Evolutionary conservation across 2,113 vertebrate genomes (phyloP).

Genomic region (Mugil cephalus): DNA sequence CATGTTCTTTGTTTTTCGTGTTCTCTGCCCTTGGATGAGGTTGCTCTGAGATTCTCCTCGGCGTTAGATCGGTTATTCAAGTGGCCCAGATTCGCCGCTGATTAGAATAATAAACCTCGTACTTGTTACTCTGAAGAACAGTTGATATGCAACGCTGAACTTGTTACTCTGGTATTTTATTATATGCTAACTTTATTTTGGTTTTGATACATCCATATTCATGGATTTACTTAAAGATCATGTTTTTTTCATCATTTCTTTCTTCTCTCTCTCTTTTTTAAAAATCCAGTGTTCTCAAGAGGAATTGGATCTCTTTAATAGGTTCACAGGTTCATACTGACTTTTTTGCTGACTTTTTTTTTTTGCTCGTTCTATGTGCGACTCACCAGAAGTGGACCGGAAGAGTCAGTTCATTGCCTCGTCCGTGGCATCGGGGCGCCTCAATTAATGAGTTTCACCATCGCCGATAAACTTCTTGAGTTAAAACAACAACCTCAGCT

Average conservation of each 20-base stretch:
- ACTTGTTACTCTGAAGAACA: background rate
- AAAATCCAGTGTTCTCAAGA: too few species aligned
- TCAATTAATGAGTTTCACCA: conserved; percentile 43
- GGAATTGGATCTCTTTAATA: too few species aligned
- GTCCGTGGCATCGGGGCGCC: conserved; percentile 32
- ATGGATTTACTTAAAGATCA: too few species aligned
- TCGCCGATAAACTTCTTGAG: conserved; percentile 28
- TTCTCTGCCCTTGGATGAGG: background rate
- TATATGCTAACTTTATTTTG: background rate
- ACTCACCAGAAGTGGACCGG: conserved; percentile 36
- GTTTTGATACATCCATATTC: background rate
- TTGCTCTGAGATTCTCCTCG: conserved; percentile 7
- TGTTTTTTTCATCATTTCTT: too few species aligned
- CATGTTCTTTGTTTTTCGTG: conserved; percentile 8
- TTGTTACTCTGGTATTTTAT: too few species aligned
- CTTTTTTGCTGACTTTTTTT: conserved; percentile 29
- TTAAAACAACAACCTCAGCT: conserved; percentile 21
- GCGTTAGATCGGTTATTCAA: background rate
- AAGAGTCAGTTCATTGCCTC: conserved; percentile 46
- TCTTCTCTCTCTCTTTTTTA: too few species aligned
- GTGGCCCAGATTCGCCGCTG: background rate
- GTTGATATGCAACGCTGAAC: background rate
- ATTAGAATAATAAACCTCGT: background rate
- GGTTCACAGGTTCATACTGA: background rate
- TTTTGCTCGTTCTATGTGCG: conserved; percentile 25